These are phyloP conservation scores for Rutpela maculata DNA, from an alignment of 2,888 invertebrate species.

Conservation along the genomic window DNA sequence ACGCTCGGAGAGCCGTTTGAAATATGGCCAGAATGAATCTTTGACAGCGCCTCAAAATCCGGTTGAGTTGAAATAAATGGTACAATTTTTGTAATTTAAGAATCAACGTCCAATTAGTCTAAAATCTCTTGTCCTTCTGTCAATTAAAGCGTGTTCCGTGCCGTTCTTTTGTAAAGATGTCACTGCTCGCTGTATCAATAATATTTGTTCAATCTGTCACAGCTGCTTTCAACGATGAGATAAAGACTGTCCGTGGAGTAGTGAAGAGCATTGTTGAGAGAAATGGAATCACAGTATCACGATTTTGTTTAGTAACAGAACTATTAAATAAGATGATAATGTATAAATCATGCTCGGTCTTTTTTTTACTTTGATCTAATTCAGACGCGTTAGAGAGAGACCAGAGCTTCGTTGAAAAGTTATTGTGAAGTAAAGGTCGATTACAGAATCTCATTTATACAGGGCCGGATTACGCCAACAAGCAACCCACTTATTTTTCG, in stretches of 20 bases:
- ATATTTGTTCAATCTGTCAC: slow-evolving; percentile 57
- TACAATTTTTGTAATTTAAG: slow-evolving; percentile 50
- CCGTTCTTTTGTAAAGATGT: slow-evolving; percentile 46
- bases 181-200: slow-evolving; percentile 52
- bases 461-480: neutral
- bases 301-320: slow-evolving; percentile 61
- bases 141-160: slow-evolving; percentile 50
- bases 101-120: slow-evolving; percentile 50
- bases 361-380: neutral
- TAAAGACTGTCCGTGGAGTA: slow-evolving; percentile 45
- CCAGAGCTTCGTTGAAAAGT: slow-evolving; percentile 43
- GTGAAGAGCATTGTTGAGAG: slow-evolving; percentile 39
- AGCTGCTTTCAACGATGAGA: slow-evolving; percentile 52
- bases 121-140: slow-evolving; percentile 47
- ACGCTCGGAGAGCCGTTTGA: slow-evolving; percentile 42
- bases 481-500: neutral
- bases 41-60: slow-evolving; percentile 39
- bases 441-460: slow-evolving; percentile 52
- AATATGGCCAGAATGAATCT: slow-evolving; percentile 44
- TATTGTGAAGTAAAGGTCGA: slow-evolving; percentile 55
- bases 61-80: slow-evolving; percentile 37
- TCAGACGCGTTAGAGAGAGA: slow-evolving; percentile 26
- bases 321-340: slow-evolving; percentile 69
- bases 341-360: slow-evolving; percentile 56
- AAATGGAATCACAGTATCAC: slow-evolving; percentile 63